These are phyloP conservation scores for Uropetala carovei DNA, from an alignment of 2,888 invertebrate species.

Conservation along the genomic window DNA sequence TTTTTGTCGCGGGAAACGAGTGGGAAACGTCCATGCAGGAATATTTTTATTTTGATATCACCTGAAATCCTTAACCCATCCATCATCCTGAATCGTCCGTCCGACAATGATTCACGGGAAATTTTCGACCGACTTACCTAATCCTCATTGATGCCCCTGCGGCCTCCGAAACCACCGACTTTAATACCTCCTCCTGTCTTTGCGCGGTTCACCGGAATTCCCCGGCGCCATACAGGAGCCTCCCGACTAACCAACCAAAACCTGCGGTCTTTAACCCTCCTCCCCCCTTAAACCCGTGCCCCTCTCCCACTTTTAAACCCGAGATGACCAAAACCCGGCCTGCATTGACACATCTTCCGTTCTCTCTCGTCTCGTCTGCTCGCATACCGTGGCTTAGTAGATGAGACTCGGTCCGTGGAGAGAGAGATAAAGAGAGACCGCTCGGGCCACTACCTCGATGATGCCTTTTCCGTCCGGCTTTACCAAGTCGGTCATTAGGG, in stretches of 20 bases:
- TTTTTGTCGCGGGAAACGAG: background rate
- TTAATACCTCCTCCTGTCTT: constrained; percentile 18
- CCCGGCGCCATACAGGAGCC: constrained; percentile 17
- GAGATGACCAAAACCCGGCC: background rate
- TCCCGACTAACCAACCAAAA: background rate
- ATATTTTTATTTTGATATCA: background rate
- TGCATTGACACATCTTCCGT: constrained; percentile 28
- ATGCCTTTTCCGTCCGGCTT: background rate
- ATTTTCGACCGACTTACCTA: background rate
- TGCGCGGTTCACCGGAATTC: constrained; percentile 12
- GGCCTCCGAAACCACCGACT: background rate
- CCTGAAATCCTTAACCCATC: constrained; percentile 5
- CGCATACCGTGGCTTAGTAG: background rate
- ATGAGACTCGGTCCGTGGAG: background rate
- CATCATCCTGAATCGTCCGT: background rate
- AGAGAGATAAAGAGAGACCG: background rate
- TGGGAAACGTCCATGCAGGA: background rate
- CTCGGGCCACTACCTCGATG: background rate
- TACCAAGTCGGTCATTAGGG: constrained; percentile 19
- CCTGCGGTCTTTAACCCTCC: constrained; percentile 24
- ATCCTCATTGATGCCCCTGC: constrained; percentile 16
- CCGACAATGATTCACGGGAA: constrained; percentile 23
- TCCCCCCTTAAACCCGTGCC: background rate
- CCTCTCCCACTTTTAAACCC: background rate
- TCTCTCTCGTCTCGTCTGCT: background rate